phyloP scores from a whole-genome alignment of 2,797 vertebrate species.

The Danio kyathit region DNA sequence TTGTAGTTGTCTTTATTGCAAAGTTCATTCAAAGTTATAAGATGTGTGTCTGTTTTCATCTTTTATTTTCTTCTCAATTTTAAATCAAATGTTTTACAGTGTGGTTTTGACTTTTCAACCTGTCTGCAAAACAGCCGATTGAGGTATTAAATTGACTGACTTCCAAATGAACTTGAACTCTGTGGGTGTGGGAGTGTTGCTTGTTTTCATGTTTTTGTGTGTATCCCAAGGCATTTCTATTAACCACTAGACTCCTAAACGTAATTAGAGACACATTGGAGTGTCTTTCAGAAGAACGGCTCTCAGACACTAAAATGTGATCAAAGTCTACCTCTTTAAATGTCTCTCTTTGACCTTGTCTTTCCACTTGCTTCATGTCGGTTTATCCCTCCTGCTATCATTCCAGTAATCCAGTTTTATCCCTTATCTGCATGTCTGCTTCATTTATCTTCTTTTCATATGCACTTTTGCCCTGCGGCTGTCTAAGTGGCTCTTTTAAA shows the following conservation, averaged over 20 bases:
- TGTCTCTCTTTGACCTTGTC: conserved; percentile 29
- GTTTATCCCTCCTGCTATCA: not conserved
- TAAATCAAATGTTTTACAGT: not conserved
- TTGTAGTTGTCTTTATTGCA: no score
- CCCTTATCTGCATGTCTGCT: conserved; percentile 20
- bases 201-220: conserved; percentile 9
- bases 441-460: conserved; percentile 31
- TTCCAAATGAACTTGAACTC: conserved; percentile 23
- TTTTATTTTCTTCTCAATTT: not conserved
- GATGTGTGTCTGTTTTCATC: no score
- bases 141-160: not conserved
- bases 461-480: conserved; percentile 5
- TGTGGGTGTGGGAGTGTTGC: not conserved
- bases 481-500: conserved; percentile 16
- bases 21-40: no score
- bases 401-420: conserved; percentile 37
- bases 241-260: conserved; percentile 41
- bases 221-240: conserved; percentile 19
- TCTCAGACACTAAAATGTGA: conserved; percentile 28
- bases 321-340: conserved; percentile 35
- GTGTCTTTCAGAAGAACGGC: not conserved
- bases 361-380: conserved; percentile 7
- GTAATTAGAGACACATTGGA: conserved; percentile 40
- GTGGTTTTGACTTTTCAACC: not conserved
- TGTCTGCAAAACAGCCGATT: not conserved